A percentile compares a stretch with the other conserved stretches of the same genome.
Conservation (phyloP, 2,113 vertebrate species). For the Nanorana parkeri region DNA sequence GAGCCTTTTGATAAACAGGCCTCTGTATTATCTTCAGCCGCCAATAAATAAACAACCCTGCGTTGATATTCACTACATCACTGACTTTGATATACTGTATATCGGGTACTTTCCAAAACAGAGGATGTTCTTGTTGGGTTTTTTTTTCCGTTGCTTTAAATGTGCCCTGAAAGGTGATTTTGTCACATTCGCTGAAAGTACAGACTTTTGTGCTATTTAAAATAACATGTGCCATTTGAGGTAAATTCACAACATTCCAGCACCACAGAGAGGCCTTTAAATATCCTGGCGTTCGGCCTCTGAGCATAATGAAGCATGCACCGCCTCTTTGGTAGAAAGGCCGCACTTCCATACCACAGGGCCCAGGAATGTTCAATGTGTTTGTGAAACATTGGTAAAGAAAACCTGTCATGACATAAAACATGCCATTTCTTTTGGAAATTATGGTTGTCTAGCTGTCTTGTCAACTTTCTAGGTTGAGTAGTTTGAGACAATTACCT, state of each 20-base stretch:
- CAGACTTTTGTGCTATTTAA: constrained; percentile 9
- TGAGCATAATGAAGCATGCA: constrained; percentile 2
- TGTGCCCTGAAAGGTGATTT: constrained; percentile 43
- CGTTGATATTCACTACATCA: not conserved
- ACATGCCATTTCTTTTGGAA: no score
- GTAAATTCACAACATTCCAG: constrained; percentile 40
- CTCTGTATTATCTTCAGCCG: not conserved
- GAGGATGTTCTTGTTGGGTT: not conserved
- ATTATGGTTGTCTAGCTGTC: no score
- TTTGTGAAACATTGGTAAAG: no score
- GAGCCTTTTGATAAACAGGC: not conserved
- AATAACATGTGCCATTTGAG: constrained; percentile 36
- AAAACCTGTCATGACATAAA: no score
- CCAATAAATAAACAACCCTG: not conserved
- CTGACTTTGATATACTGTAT: constrained; percentile 25
- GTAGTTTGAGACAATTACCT: no score
- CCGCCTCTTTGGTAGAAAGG: not conserved
- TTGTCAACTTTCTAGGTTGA: no score
- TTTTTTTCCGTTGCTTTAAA: not conserved
- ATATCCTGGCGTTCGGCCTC: constrained; percentile 9
- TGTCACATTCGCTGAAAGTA: constrained; percentile 39
- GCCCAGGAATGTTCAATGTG: no score
- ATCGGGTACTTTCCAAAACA: constrained; percentile 16
- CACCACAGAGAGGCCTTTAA: constrained; percentile 43
- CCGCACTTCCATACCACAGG: no score